Evolutionary conservation across 2,113 vertebrate species (phyloP).

Genomic region (Heterotis niloticus): DNA sequence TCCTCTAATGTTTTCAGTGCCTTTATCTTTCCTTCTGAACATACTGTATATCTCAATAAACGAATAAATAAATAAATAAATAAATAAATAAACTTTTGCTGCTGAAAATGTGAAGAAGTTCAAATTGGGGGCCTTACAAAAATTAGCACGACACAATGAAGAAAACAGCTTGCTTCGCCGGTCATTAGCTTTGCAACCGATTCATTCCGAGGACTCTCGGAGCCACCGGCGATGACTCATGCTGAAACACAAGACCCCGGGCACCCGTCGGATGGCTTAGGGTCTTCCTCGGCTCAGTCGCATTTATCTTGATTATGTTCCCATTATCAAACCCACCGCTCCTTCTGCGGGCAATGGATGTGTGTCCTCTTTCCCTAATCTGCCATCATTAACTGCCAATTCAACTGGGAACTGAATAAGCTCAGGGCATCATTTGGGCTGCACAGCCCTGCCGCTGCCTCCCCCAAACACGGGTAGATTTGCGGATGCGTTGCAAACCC

Average conservation of each 20-base stretch:
- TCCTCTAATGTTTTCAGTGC: background rate
- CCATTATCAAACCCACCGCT: slow-evolving; percentile 1
- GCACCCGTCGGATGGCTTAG: background rate
- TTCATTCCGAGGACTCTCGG: background rate
- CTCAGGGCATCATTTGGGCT: background rate
- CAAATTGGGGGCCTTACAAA: background rate
- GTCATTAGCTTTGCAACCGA: background rate
- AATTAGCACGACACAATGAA: background rate
- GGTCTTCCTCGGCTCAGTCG: background rate
- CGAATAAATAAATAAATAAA: too few relatives aligned
- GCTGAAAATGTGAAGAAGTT: background rate
- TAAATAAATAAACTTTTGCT: background rate
- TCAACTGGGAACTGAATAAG: background rate
- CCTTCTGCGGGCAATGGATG: background rate
- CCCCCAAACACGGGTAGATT: too few relatives aligned
- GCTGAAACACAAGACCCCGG: background rate
- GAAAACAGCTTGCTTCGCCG: background rate
- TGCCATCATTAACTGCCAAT: background rate
- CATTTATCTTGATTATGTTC: background rate
- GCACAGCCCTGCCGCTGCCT: too few relatives aligned
- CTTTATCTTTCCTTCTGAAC: background rate
- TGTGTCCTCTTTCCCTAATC: background rate
- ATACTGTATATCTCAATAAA: background rate
- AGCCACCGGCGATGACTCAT: background rate
- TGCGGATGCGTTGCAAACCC: too few relatives aligned